Base-by-base conservation (phyloP, 37 sponge, comb jelly and placozoan species). In the Lycopodina hypogea region DNA sequence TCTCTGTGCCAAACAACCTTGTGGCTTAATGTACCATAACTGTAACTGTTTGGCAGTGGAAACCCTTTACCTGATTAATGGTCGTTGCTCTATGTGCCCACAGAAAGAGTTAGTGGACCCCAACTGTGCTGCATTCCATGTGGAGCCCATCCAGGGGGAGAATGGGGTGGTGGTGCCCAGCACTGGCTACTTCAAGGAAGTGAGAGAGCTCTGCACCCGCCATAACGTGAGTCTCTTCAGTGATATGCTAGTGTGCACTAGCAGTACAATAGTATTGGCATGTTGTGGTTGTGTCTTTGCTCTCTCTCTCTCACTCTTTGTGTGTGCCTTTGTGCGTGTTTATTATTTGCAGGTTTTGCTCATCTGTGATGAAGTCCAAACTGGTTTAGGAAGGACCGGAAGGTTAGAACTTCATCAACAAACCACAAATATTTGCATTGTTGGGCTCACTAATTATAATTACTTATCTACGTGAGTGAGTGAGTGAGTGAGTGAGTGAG, bases 101-200 rank as follows among this genome's bases (percentile, higher is more conserved):
- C 72, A 97, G 99, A 79, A 84, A 55, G 90, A 69, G 0, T 45
- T 69, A 1, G 60, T 75, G 19, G 93, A 96, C 75, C 90, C 90
- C 0, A 45, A 86, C 39, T 88, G 87, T 58, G 89, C 86, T 58
- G 96, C 84, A 1, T 94, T 92, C 79, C 86, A 90, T 66, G 90
- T 96, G 70, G 99, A 99, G 79, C 96, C 96, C 22, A 93, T 99
- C 34, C 99, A 99, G 75, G 99, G 99, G 32, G 99, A 99, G 42
- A 93, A 90, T 35, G 99, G 99, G 17, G 95, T 99, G 39, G 72
- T 92, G 0, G 56, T 99, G 9, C 99, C 99, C 11, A 75, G 65
- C 23, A 86, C 90, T 2, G 99, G 96, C 62, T 98, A 93, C 79
- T 73, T 98, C 42, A 65, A 55, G 38, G 75, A 72, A 28, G 94